Conservation (phyloP, 1,140 invertebrate genomes). For the Odontomachus brunneus region DNA sequence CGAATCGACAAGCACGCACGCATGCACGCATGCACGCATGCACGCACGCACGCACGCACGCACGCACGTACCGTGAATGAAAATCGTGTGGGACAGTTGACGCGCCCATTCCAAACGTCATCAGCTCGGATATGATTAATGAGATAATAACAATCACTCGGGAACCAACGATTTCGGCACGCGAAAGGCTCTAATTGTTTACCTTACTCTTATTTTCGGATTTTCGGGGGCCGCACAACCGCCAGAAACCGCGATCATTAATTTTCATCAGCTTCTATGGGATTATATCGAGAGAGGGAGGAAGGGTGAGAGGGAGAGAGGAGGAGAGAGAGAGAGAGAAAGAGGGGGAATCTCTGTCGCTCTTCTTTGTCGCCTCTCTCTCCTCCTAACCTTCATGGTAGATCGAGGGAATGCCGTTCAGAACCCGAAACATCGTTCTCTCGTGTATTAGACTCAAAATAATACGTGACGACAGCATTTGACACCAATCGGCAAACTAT, state of each 20-base stretch:
- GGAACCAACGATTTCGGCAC: constrained; percentile 30
- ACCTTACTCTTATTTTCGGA: constrained; percentile 58
- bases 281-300: constrained; percentile 30
- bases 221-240: constrained; percentile 26
- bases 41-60: neutral
- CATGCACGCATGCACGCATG: neutral
- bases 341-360: too few species aligned
- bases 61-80: constrained; percentile 43
- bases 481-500: constrained; percentile 38
- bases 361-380: too few species aligned
- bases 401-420: constrained; percentile 7
- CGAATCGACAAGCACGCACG: constrained; percentile 39
- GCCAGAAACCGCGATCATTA: constrained; percentile 53
- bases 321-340: too few species aligned
- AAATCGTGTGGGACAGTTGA: constrained; percentile 70
- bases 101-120: constrained; percentile 63
- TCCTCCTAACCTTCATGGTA: constrained; percentile 11
- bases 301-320: too few species aligned
- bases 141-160: constrained; percentile 65
- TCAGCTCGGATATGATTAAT: constrained; percentile 68
- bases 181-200: constrained; percentile 51
- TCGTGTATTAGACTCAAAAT: neutral
- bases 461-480: neutral
- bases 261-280: constrained; percentile 62
- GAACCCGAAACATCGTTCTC: neutral